Base-by-base conservation (phyloP, 2,113 vertebrate genomes). In the Nestor notabilis region DNA sequence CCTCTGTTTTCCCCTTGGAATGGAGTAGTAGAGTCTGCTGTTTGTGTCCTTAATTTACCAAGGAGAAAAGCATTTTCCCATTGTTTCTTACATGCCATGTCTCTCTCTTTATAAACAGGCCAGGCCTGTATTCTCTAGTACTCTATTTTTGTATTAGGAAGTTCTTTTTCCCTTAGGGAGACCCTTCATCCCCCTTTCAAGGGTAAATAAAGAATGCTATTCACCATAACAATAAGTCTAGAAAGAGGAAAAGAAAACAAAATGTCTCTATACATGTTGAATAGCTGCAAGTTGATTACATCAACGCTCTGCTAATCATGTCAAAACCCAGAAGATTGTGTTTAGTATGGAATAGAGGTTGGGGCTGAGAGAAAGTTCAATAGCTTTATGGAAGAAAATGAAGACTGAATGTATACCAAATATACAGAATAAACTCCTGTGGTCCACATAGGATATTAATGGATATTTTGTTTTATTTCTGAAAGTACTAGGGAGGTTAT, bases 141-240 rank as follows among this genome's bases (percentile, higher is more conserved):
- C 23, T 94, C 71, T 50, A 61, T 80, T 92, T 92, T 88, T 7
- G 1, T 77, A 31, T 55, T 89, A 70, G 68, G 80, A 90, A 89
- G 83, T 71, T 83, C 17, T 47, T 86, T 90, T 93, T 91, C 27
- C 88, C 52, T 87, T 89, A 44, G 88, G 72, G 83, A 93, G 43
- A 78, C 25, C 66, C 43, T 90, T 93, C 4, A 4, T 94, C 49
- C 8, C 89, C 17, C 52, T 78, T 94, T 86, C 1, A 17, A 88
- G 85, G 20, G 20, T 94, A 78, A 94, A 74, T 87, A 85, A 92
- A 90, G 66, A 95, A 88, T 72, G 46, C 17, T 88, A 8, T 93
- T 93, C 72, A 81, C 86, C 68, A 75, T 87, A 90, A 92, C 90
- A 93, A 68, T 90, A 64, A 83, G 76, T 78, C 50, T 87, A 78